Percentiles rank a stretch among this genome's conserved stretches.
These are phyloP conservation scores for Lithobates pipiens DNA, from an alignment of 2,797 vertebrate genomes.

Conservation along the genomic window DNA sequence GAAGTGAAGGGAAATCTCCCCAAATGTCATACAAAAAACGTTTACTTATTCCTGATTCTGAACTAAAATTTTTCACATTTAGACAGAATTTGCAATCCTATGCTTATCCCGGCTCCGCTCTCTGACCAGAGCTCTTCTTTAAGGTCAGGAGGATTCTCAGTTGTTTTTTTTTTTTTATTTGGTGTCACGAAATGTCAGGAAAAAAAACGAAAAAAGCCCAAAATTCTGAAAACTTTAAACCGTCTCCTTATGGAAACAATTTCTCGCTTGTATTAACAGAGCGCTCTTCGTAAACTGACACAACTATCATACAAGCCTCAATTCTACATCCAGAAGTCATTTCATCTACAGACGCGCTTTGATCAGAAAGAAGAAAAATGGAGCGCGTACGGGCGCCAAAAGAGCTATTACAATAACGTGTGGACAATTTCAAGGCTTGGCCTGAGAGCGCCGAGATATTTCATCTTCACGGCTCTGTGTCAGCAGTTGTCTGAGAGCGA, in stretches of 20 bases:
- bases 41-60: too few species aligned
- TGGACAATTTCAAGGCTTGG: slow-evolving; percentile 48
- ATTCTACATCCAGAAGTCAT: slow-evolving; percentile 59
- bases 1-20: too few species aligned
- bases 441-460: slow-evolving; percentile 40
- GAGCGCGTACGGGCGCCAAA: slow-evolving; percentile 50
- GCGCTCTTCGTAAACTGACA: slow-evolving; percentile 56
- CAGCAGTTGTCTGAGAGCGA: slow-evolving; percentile 35
- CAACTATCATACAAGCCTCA: slow-evolving; percentile 51
- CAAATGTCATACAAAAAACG: too few species aligned
- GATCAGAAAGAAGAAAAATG: slow-evolving; percentile 56
- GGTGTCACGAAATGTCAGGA: slow-evolving; percentile 36
- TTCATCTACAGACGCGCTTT: slow-evolving; percentile 53
- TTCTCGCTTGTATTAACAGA: slow-evolving; percentile 46
- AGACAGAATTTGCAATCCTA: too few species aligned
- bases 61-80: too few species aligned
- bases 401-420: slow-evolving; percentile 59
- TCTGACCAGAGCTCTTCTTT: background rate
- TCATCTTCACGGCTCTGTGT: slow-evolving; percentile 52
- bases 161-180: background rate
- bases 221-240: slow-evolving; percentile 50
- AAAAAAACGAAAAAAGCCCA: slow-evolving; percentile 23
- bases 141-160: background rate
- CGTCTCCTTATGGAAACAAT: slow-evolving; percentile 59
- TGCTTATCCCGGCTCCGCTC: too few species aligned